Evolutionary conservation across 2,797 vertebrate genomes (phyloP).

Genomic region (Meda fulgida): DNA sequence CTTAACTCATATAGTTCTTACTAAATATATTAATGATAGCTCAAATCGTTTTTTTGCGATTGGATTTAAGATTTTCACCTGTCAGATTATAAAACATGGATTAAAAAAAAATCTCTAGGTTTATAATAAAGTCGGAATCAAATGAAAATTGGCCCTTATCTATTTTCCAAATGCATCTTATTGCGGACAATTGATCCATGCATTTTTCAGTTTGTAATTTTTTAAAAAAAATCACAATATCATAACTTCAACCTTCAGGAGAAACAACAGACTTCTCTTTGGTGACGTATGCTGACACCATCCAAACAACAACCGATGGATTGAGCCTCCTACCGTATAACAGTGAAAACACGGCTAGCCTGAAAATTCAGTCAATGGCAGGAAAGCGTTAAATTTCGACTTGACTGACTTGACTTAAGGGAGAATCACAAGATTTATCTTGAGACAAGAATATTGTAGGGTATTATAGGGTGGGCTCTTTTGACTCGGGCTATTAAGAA

Average conservation of each 20-base stretch:
- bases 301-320: background rate
- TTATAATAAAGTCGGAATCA: background rate
- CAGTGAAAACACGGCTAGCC: background rate
- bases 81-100: background rate
- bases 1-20: background rate
- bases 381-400: background rate
- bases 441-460: background rate
- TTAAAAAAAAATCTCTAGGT: background rate
- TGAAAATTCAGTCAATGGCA: background rate
- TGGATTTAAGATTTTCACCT: background rate
- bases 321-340: background rate
- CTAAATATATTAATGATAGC: background rate
- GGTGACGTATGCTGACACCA: too few species aligned
- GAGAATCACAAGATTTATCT: background rate
- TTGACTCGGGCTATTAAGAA: background rate
- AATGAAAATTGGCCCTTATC: background rate
- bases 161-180: background rate
- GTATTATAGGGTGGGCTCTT: background rate
- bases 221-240: background rate
- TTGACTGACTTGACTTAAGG: too few species aligned
- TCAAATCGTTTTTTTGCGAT: background rate
- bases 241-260: background rate
- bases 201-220: background rate
- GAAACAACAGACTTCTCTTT: background rate
- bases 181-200: background rate